These are phyloP conservation scores for Carabus problematicus DNA, from an alignment of 2,888 invertebrate genomes.

Conservation along the genomic window DNA sequence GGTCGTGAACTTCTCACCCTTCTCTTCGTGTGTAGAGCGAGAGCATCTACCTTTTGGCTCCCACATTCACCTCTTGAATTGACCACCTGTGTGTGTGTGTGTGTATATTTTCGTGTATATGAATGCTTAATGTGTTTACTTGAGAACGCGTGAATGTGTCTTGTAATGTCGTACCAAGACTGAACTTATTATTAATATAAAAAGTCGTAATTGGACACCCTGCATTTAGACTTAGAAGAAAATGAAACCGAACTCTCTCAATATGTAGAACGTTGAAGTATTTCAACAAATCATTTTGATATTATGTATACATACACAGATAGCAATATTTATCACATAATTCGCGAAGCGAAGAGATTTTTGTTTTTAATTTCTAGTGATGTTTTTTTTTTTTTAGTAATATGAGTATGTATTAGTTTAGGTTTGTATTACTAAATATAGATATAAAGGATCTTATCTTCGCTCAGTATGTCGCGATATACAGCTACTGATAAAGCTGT, in stretches of 20 bases:
- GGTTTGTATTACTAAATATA: too few relatives aligned
- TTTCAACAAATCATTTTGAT: too few relatives aligned
- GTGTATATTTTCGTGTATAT: too few relatives aligned
- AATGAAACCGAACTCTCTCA: too few relatives aligned
- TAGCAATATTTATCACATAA: too few relatives aligned
- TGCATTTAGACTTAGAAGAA: too few relatives aligned
- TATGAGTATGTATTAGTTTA: neutral
- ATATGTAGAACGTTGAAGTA: too few relatives aligned
- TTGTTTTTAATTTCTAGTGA: too few relatives aligned
- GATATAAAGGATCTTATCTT: neutral
- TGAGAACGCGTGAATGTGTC: neutral
- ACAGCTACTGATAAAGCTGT: neutral
- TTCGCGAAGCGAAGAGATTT: too few relatives aligned
- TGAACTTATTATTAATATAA: constrained; percentile 26
- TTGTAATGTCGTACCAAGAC: constrained; percentile 30
- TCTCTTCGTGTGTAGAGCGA: neutral
- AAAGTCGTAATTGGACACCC: too few relatives aligned
- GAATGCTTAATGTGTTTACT: too few relatives aligned
- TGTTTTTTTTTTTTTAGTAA: neutral
- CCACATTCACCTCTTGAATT: neutral
- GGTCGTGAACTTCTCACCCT: constrained; percentile 42
- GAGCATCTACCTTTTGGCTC: neutral
- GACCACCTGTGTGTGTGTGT: constrained; percentile 29
- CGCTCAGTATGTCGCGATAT: constrained; percentile 19
- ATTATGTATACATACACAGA: too few relatives aligned